Percentiles rank a stretch among this genome's conserved stretches.
Evolutionary conservation across 2,888 invertebrate genomes (phyloP).

Genomic region (Boloria selene): DNA sequence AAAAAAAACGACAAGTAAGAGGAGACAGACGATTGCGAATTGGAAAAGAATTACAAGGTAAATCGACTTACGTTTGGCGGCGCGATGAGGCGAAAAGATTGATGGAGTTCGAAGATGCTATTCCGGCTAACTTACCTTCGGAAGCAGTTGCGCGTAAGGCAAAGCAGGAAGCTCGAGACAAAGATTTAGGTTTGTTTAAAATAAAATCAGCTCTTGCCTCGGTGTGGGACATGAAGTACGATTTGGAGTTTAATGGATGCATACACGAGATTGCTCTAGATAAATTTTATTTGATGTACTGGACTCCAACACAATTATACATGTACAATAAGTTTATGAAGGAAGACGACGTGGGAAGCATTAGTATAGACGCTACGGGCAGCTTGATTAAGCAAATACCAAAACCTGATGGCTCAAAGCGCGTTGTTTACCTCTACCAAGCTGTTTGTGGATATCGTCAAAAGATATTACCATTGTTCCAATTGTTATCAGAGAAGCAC

Average conservation of each 20-base stretch:
- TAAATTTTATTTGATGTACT: slow-evolving; percentile 4
- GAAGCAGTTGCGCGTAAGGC: too few relatives aligned
- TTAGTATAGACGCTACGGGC: slow-evolving; percentile 18
- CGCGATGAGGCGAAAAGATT: too few relatives aligned
- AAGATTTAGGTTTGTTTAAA: slow-evolving; percentile 4
- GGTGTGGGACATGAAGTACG: too few relatives aligned
- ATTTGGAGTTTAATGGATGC: too few relatives aligned
- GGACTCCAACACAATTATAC: neutral
- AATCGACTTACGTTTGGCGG: too few relatives aligned
- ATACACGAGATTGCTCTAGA: neutral
- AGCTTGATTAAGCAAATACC: slow-evolving; percentile 22
- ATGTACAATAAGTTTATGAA: slow-evolving; percentile 19
- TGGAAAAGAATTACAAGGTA: too few relatives aligned
- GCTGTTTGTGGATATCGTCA: neutral
- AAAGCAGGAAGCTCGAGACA: neutral
- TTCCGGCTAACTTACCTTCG: too few relatives aligned
- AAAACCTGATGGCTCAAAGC: slow-evolving; percentile 14
- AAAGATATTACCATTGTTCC: slow-evolving; percentile 13
- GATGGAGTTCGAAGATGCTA: too few relatives aligned
- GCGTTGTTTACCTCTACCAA: slow-evolving; percentile 17
- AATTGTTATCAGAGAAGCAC: slow-evolving; percentile 14
- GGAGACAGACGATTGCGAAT: too few relatives aligned
- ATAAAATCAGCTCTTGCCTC: slow-evolving; percentile 1
- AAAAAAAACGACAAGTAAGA: slow-evolving; percentile 18
- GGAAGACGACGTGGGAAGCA: neutral